Percentiles rank a stretch among this genome's conserved stretches.
Evolutionary conservation across 2,888 invertebrate genomes (phyloP).

Genomic region (Diarsia rubi): DNA sequence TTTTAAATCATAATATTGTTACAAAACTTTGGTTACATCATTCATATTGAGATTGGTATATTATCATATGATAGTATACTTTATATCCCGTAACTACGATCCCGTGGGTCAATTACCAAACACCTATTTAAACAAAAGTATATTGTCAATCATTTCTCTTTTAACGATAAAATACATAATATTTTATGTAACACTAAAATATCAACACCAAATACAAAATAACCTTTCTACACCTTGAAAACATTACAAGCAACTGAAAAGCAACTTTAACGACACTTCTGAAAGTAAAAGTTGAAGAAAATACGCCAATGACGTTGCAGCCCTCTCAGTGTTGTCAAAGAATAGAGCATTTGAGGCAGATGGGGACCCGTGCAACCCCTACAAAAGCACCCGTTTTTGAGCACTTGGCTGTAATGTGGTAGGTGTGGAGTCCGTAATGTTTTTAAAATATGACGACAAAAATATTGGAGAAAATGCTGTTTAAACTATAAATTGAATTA

Average conservation of each 20-base stretch:
- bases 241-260: slow-evolving; percentile 54
- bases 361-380: slow-evolving; percentile 63
- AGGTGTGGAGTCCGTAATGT: slow-evolving; percentile 25
- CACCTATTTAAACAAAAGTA: not conserved
- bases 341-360: slow-evolving; percentile 70
- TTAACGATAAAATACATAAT: not conserved
- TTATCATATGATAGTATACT: too few species aligned
- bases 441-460: not conserved
- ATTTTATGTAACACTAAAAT: slow-evolving; percentile 19
- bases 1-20: too few species aligned
- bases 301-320: slow-evolving; percentile 60
- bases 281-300: slow-evolving; percentile 60
- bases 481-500: too few species aligned
- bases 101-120: not conserved
- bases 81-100: too few species aligned
- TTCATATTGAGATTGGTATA: too few species aligned
- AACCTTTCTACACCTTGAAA: slow-evolving; percentile 47
- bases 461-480: not conserved
- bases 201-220: slow-evolving; percentile 27
- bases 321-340: slow-evolving; percentile 62
- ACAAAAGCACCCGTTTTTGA: slow-evolving; percentile 77
- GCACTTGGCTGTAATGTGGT: slow-evolving; percentile 56
- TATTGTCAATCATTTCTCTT: not conserved
- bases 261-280: slow-evolving; percentile 58
- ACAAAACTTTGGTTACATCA: too few species aligned